Conservation (phyloP, 1,140 invertebrate species). For the Drosophila pachea region DNA sequence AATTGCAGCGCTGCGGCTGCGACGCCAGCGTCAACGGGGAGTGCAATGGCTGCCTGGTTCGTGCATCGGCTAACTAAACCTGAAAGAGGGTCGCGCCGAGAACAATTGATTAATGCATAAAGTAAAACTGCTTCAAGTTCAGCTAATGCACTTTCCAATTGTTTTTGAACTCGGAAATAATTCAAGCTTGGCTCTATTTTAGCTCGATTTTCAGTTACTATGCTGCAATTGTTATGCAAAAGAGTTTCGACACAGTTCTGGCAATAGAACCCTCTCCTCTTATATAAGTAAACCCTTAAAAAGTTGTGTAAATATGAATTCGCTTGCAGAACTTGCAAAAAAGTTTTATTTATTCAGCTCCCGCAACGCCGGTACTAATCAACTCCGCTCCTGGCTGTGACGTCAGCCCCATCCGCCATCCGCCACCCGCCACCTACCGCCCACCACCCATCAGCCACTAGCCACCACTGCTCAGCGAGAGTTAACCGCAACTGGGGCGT, state of each 20-base stretch:
- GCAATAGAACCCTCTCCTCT: background rate
- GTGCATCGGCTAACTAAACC: conserved; percentile 56
- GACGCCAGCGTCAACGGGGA: conserved; percentile 11
- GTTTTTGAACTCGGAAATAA: no score
- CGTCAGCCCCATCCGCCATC: conserved; percentile 33
- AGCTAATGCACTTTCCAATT: background rate
- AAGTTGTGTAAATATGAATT: background rate
- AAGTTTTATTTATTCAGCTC: background rate
- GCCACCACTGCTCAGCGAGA: background rate
- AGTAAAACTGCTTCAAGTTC: no score
- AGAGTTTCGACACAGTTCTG: no score
- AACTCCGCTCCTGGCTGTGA: conserved; percentile 44
- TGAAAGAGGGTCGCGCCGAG: conserved; percentile 1
- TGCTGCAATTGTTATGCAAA: no score
- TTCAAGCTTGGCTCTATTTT: no score
- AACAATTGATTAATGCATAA: no score
- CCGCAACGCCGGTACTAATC: background rate
- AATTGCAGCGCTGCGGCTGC: conserved; percentile 63
- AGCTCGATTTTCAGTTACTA: no score
- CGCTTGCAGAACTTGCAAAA: background rate
- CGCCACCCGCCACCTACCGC: background rate
- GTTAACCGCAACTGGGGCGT: conserved; percentile 36
- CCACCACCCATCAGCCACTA: background rate
- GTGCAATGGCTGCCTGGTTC: conserved; percentile 21
- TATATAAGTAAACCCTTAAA: background rate